Conservation (phyloP, 2,888 invertebrate species). For the Trileptium ribeirensis region DNA sequence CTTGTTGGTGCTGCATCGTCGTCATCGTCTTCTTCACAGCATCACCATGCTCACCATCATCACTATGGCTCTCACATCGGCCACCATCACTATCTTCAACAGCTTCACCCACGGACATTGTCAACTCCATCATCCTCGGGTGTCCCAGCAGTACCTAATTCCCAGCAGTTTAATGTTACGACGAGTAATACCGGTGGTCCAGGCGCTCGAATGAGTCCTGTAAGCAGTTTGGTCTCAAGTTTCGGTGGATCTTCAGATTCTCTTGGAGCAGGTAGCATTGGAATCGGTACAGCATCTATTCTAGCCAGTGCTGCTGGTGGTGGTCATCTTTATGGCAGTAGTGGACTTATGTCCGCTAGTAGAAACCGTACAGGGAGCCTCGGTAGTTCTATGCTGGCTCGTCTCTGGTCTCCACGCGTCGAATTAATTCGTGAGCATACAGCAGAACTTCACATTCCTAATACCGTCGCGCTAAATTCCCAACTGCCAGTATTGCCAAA, state of each 20-base stretch:
- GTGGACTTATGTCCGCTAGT: too few relatives aligned
- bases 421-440: neutral
- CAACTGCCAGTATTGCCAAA: neutral
- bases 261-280: neutral
- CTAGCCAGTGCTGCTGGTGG: neutral
- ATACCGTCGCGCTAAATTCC: neutral
- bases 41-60: neutral
- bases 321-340: too few relatives aligned
- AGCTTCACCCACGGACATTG: neutral
- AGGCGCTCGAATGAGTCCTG: conserved; percentile 5
- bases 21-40: neutral
- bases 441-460: neutral
- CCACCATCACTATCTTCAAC: too few relatives aligned
- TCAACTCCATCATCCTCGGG: neutral
- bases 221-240: neutral
- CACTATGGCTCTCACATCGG: too few relatives aligned
- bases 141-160: neutral
- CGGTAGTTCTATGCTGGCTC: conserved; percentile 1
- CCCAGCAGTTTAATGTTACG: neutral
- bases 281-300: too few relatives aligned
- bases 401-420: conserved; percentile 15
- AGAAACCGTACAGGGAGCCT: conserved; percentile 8
- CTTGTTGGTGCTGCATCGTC: neutral
- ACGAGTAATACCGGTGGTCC: too few relatives aligned
- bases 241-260: neutral